These are phyloP conservation scores for Etheostoma spectabile DNA, from an alignment of 2,113 vertebrate species.

Conservation along the genomic window DNA sequence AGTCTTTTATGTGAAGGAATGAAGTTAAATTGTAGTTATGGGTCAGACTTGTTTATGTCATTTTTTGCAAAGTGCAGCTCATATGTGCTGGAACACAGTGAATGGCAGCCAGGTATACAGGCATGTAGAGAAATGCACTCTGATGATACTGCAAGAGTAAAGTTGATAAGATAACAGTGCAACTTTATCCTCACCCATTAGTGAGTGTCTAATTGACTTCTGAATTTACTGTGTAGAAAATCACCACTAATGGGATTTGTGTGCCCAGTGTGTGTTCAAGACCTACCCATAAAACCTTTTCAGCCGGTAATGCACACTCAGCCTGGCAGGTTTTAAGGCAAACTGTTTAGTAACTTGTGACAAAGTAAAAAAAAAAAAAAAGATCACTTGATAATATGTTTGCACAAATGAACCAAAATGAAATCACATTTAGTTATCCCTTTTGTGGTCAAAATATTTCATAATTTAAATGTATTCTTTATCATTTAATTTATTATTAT, in stretches of 20 bases:
- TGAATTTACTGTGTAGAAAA: slow-evolving; percentile 31
- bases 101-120: neutral
- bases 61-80: slow-evolving; percentile 28
- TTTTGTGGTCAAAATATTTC: too few relatives aligned
- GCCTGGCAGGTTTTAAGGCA: neutral
- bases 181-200: slow-evolving; percentile 27
- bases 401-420: neutral
- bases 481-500: neutral
- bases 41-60: slow-evolving; percentile 7
- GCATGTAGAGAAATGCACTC: slow-evolving; percentile 13
- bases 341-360: neutral
- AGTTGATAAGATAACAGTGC: slow-evolving; percentile 12
- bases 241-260: slow-evolving; percentile 32
- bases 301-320: neutral
- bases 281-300: neutral
- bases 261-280: slow-evolving; percentile 9
- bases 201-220: slow-evolving; percentile 28
- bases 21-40: slow-evolving; percentile 15
- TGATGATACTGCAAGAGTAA: slow-evolving; percentile 3
- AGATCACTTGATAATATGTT: neutral
- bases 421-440: neutral
- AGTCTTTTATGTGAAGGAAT: slow-evolving; percentile 28
- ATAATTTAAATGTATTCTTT: neutral
- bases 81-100: slow-evolving; percentile 18
- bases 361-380: neutral